phyloP scores from a whole-genome alignment of 2,888 invertebrate genomes.

The Desoria tigrina region DNA sequence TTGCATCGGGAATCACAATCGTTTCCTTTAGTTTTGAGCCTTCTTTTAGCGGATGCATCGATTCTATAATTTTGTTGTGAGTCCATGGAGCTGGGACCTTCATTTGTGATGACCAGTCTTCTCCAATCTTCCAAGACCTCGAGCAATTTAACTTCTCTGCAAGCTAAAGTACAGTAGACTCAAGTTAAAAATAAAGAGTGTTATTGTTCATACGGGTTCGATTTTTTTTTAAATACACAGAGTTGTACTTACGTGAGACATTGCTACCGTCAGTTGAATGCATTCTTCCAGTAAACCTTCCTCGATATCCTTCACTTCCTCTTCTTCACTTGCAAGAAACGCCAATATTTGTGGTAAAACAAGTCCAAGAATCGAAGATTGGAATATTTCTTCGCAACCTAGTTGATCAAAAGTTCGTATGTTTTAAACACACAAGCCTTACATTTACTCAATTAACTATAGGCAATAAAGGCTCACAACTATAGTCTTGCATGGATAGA shows the following conservation, averaged over 20 bases:
- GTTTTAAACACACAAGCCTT: no score
- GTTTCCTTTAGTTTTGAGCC: conserved; percentile 58
- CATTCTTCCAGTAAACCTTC: conserved; percentile 34
- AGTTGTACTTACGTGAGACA: conserved; percentile 28
- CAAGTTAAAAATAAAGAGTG: no score
- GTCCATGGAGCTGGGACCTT: conserved; percentile 58
- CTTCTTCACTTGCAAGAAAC: conserved; percentile 16
- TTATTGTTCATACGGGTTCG: no score
- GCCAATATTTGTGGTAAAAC: conserved; percentile 31
- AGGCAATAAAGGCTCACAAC: not conserved
- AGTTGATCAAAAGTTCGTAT: no score
- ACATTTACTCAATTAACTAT: not conserved
- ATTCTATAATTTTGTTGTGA: conserved; percentile 57
- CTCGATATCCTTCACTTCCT: conserved; percentile 9
- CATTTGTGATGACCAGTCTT: conserved; percentile 53
- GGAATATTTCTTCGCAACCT: conserved; percentile 26
- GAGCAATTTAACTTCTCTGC: conserved; percentile 28
- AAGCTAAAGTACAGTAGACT: not conserved
- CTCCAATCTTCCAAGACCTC: conserved; percentile 3
- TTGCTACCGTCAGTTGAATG: conserved; percentile 32
- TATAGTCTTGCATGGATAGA: not conserved
- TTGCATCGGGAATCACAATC: conserved; percentile 57
- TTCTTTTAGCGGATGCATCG: conserved; percentile 58
- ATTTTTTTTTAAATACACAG: no score
- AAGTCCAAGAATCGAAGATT: conserved; percentile 25